These are phyloP conservation scores for Tanypteryx hageni DNA, from an alignment of 2,888 invertebrate genomes.

Conservation along the genomic window DNA sequence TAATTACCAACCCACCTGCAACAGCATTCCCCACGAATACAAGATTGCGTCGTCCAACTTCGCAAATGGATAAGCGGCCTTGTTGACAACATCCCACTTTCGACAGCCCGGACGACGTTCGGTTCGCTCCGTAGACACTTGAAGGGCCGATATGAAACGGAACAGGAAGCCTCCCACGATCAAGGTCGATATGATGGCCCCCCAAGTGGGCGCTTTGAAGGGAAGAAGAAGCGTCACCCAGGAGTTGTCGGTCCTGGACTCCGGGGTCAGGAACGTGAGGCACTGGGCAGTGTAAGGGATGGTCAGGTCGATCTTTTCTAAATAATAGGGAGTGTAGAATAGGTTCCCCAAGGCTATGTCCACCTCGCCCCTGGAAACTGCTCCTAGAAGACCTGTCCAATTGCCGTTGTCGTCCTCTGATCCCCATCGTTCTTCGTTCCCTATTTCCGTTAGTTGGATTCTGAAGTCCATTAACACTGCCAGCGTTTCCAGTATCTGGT, in stretches of 20 bases:
- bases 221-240: constrained; percentile 90
- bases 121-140: not conserved
- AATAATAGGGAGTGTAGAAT: constrained; percentile 83
- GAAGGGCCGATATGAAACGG: constrained; percentile 80
- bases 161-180: constrained; percentile 82
- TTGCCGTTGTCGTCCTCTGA: constrained; percentile 80
- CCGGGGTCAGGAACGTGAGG: constrained; percentile 89
- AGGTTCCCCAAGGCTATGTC: constrained; percentile 87
- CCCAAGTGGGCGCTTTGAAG: constrained; percentile 85
- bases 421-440: constrained; percentile 83
- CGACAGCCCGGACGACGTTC: too few relatives aligned
- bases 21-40: constrained; percentile 88
- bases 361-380: constrained; percentile 75
- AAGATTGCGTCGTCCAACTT: constrained; percentile 82
- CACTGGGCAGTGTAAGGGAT: constrained; percentile 89
- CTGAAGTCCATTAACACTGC: constrained; percentile 84
- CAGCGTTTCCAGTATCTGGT: constrained; percentile 82
- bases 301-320: constrained; percentile 84
- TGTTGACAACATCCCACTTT: not conserved
- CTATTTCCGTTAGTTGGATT: constrained; percentile 79
- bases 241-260: constrained; percentile 87
- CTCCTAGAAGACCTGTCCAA: constrained; percentile 83
- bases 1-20: constrained; percentile 85
- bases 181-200: constrained; percentile 83
- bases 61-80: not conserved